A percentile compares a stretch with the other conserved stretches of the same genome.
These are phyloP conservation scores for Habrosyne pyritoides DNA, from an alignment of 2,888 invertebrate species.

Conservation along the genomic window DNA sequence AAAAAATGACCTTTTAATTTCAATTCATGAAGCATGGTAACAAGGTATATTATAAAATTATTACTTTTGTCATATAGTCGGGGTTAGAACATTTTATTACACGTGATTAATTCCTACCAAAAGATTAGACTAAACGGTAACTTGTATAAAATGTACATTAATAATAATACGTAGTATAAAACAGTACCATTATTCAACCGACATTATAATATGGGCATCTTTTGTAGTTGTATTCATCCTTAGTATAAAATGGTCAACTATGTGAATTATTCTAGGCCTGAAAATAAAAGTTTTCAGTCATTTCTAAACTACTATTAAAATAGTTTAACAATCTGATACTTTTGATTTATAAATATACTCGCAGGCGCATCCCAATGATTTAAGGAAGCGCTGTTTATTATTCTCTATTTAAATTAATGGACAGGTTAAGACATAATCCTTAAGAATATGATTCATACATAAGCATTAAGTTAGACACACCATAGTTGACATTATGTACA, in stretches of 20 bases:
- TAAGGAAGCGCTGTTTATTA: background rate
- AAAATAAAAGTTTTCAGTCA: constrained; percentile 62
- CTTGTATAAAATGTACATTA: constrained; percentile 82
- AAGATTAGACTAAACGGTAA: constrained; percentile 80
- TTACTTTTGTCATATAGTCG: constrained; percentile 70
- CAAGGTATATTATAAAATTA: constrained; percentile 79
- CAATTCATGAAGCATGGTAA: constrained; percentile 82
- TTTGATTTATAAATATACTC: constrained; percentile 27
- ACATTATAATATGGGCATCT: constrained; percentile 61
- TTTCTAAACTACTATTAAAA: constrained; percentile 43
- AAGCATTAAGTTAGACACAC: background rate
- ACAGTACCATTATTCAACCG: constrained; percentile 70
- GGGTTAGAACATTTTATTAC: constrained; percentile 78
- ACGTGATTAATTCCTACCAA: constrained; percentile 75
- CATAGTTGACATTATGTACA: background rate
- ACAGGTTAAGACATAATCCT: background rate
- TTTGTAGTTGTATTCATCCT: constrained; percentile 67
- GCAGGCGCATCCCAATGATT: background rate
- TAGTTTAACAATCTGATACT: constrained; percentile 31
- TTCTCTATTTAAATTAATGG: background rate
- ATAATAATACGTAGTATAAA: constrained; percentile 71
- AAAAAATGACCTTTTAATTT: constrained; percentile 82
- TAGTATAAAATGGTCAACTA: constrained; percentile 71
- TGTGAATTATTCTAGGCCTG: constrained; percentile 72
- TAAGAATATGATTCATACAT: background rate